phyloP scores from a whole-genome alignment of 2,797 vertebrate genomes.

The Mormyrops attenuatus region DNA sequence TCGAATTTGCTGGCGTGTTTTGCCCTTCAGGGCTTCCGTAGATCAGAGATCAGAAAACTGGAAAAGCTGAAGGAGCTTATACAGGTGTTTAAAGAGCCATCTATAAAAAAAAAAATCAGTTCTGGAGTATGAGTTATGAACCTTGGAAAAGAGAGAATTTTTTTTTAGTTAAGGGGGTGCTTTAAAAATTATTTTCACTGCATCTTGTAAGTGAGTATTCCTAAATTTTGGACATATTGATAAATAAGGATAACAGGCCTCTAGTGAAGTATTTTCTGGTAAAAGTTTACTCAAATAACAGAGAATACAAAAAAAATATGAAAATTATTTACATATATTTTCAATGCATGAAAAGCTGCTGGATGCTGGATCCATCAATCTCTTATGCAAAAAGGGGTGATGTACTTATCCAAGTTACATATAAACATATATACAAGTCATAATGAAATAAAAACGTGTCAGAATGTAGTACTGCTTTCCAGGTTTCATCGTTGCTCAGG shows the following conservation, averaged over 20 bases:
- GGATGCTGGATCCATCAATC: neutral
- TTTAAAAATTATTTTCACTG: neutral
- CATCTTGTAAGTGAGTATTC: neutral
- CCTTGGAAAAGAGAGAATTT: neutral
- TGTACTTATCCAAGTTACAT: conserved; percentile 11
- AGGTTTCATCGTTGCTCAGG: conserved; percentile 27
- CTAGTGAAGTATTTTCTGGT: neutral
- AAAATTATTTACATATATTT: neutral
- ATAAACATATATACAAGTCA: conserved; percentile 20
- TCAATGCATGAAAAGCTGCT: neutral
- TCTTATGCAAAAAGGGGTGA: neutral
- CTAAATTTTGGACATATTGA: neutral
- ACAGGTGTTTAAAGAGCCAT: neutral
- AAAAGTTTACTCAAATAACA: conserved; percentile 1
- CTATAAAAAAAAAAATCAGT: neutral
- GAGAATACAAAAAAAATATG: neutral
- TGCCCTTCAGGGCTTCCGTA: no score
- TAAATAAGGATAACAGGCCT: neutral
- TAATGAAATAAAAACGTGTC: neutral
- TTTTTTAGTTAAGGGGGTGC: neutral
- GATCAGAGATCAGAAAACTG: neutral
- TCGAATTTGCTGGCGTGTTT: no score
- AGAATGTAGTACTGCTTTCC: neutral
- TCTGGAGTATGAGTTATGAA: neutral
- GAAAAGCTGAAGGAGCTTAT: neutral